A percentile compares a stretch with the other conserved stretches of the same genome.
Conservation (phyloP, 1,140 invertebrate species). For the Macrocentrus cingulum region DNA sequence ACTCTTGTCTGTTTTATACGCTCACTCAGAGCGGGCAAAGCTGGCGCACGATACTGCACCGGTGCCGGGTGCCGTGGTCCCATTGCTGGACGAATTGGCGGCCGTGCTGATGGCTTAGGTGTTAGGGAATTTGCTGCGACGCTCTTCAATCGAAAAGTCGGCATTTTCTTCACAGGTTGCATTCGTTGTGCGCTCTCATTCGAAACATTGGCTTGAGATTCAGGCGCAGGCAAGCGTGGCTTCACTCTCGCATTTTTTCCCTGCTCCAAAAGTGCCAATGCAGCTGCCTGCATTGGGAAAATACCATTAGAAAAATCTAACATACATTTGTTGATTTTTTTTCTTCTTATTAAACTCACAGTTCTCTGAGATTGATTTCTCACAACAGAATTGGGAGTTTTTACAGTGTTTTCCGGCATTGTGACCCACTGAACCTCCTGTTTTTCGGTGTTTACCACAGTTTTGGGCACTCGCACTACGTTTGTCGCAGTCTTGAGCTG, state of each 20-base stretch:
- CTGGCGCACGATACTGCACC: constrained; percentile 28
- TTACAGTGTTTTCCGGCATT: constrained; percentile 40
- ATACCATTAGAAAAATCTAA: neutral
- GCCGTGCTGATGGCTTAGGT: constrained; percentile 25
- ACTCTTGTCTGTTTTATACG: constrained; percentile 43
- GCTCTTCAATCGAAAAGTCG: constrained; percentile 5
- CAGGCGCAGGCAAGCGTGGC: too few relatives aligned
- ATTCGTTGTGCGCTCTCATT: too few relatives aligned
- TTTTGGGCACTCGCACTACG: neutral
- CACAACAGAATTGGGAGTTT: neutral
- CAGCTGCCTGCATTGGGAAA: neutral
- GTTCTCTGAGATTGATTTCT: constrained; percentile 9
- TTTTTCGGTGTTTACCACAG: constrained; percentile 26
- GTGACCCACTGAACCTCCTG: constrained; percentile 46
- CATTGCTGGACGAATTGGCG: constrained; percentile 22
- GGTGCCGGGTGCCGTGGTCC: constrained; percentile 21
- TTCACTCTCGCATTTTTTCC: neutral
- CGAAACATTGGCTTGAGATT: too few relatives aligned
- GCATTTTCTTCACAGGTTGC: neutral
- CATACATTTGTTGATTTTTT: too few relatives aligned
- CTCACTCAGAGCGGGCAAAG: constrained; percentile 44
- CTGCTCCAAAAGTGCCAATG: constrained; percentile 1
- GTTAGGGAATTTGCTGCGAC: neutral
- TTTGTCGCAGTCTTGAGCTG: constrained; percentile 28
- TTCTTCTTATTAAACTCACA: neutral